Evolutionary conservation across 2,113 vertebrate species (phyloP).

Genomic region (Coturnix japonica): DNA sequence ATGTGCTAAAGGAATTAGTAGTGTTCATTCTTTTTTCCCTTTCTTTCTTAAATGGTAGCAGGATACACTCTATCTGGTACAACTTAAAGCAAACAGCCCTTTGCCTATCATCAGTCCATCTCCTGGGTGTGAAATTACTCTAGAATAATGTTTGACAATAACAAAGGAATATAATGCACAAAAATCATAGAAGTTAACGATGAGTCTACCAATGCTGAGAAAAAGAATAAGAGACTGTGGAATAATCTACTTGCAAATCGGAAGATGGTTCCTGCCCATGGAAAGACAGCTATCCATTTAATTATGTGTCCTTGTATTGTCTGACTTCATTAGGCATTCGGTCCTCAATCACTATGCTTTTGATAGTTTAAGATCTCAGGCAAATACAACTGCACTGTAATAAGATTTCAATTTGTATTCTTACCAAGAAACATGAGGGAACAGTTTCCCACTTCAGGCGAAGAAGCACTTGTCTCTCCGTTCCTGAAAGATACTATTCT

Average conservation of each 20-base stretch:
- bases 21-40: neutral
- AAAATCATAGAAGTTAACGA: neutral
- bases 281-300: neutral
- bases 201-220: neutral
- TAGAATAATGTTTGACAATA: neutral
- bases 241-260: neutral
- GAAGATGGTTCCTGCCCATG: neutral
- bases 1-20: neutral
- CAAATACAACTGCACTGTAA: neutral
- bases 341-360: neutral
- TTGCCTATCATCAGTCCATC: neutral
- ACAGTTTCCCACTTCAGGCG: neutral
- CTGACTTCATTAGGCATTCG: neutral
- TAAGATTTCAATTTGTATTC: neutral
- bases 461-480: neutral
- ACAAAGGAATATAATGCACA: neutral
- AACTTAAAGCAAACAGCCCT: neutral
- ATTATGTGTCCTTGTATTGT: neutral
- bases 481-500: neutral
- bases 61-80: neutral
- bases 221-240: neutral
- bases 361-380: neutral
- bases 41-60: neutral
- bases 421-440: neutral
- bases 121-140: neutral